phyloP scores from a whole-genome alignment of 2,888 invertebrate species.

The Boloria selene region DNA sequence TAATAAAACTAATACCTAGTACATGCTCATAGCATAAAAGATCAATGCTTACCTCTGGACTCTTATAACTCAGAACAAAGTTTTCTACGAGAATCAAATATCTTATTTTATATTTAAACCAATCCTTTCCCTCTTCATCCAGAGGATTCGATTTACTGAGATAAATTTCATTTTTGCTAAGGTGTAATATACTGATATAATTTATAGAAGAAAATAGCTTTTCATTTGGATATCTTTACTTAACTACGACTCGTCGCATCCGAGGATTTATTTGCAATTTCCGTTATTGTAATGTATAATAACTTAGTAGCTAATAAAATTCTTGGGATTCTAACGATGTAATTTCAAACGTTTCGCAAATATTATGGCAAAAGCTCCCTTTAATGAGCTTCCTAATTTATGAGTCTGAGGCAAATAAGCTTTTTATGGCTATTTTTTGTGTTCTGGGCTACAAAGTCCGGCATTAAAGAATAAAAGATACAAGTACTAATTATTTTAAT shows the following conservation, averaged over 20 bases:
- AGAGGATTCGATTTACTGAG: too few relatives aligned
- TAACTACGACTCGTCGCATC: constrained; percentile 4
- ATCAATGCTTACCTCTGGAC: too few relatives aligned
- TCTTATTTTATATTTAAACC: too few relatives aligned
- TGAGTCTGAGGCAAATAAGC: background rate
- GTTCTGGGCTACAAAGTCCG: background rate
- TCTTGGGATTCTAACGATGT: constrained; percentile 17
- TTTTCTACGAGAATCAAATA: too few relatives aligned
- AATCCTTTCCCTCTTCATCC: too few relatives aligned
- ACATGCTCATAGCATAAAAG: too few relatives aligned
- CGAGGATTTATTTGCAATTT: constrained; percentile 25
- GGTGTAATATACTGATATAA: constrained; percentile 5
- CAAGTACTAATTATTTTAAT: background rate
- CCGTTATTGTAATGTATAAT: constrained; percentile 18
- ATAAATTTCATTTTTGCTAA: background rate
- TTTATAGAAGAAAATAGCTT: constrained; percentile 14
- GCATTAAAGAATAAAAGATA: background rate
- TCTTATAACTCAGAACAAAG: too few relatives aligned
- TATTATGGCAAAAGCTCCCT: constrained; percentile 15
- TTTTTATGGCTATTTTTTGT: constrained; percentile 5
- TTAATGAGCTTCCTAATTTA: constrained; percentile 16
- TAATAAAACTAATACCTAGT: too few relatives aligned
- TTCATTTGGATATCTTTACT: constrained; percentile 10
- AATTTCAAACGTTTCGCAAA: constrained; percentile 25
- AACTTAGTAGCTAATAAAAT: constrained; percentile 20